A percentile compares a stretch with the other conserved stretches of the same genome.
Conservation (phyloP, 1,140 invertebrate genomes). For the Drepana arcuata region DNA sequence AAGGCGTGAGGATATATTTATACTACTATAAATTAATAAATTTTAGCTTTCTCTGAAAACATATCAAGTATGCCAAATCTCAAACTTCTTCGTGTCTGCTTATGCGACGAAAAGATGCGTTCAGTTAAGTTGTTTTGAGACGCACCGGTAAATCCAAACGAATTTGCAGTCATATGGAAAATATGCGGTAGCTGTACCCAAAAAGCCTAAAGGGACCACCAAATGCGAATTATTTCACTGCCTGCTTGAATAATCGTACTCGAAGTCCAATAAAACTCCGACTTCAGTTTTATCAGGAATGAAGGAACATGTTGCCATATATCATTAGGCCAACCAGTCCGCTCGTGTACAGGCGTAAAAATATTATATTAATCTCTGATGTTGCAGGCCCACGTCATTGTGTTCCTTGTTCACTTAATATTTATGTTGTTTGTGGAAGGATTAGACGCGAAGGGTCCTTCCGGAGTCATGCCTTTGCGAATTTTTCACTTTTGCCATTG, state of each 20-base stretch:
- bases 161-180: conserved; percentile 19
- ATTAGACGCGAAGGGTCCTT: conserved; percentile 27
- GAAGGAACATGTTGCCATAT: conserved; percentile 54
- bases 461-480: conserved; percentile 21
- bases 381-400: conserved; percentile 37
- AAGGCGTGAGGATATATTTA: too few species aligned
- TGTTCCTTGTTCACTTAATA: conserved; percentile 36
- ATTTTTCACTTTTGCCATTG: conserved; percentile 21
- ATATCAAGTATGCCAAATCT: too few species aligned
- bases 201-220: conserved; percentile 43
- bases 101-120: too few species aligned
- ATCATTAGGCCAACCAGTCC: conserved; percentile 47
- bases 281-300: conserved; percentile 52
- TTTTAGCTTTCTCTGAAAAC: too few species aligned
- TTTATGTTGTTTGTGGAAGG: conserved; percentile 33
- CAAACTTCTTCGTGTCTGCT: too few species aligned
- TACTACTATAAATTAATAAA: too few species aligned
- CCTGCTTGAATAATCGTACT: conserved; percentile 46
- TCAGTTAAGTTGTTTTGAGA: conserved; percentile 15
- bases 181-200: conserved; percentile 37
- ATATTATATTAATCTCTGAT: conserved; percentile 57
- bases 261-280: conserved; percentile 51
- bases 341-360: conserved; percentile 44
- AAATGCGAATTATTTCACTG: conserved; percentile 56
- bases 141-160: conserved; percentile 9